These are phyloP conservation scores for Laupala kohalensis DNA, from an alignment of 1,140 invertebrate genomes.

Conservation along the genomic window DNA sequence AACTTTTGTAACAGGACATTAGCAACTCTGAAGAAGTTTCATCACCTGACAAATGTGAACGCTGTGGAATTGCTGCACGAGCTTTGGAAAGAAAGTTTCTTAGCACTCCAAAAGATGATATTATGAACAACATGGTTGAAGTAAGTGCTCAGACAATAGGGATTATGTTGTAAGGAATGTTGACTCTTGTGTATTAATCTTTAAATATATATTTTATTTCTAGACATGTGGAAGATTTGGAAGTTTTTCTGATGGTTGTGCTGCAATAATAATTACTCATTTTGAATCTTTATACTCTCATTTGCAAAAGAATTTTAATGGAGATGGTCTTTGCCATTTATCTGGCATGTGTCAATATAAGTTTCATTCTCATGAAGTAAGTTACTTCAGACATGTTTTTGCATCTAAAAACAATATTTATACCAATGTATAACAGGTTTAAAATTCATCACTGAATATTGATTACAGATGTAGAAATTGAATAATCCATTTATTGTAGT, in stretches of 20 bases:
- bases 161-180: neutral
- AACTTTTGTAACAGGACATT: too few relatives aligned
- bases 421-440: too few relatives aligned
- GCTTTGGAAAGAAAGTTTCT: conserved; percentile 30
- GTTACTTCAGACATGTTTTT: too few relatives aligned
- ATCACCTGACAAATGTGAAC: conserved; percentile 24
- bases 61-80: conserved; percentile 27
- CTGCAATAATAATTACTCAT: conserved; percentile 52
- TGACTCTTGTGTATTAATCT: neutral
- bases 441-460: too few relatives aligned
- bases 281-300: conserved; percentile 51
- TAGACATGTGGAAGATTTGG: conserved; percentile 51
- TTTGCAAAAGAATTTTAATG: conserved; percentile 44
- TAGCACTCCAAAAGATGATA: conserved; percentile 18
- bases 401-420: too few relatives aligned
- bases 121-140: conserved; percentile 40
- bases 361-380: conserved; percentile 43
- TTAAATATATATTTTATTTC: conserved; percentile 10
- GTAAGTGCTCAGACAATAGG: conserved; percentile 21
- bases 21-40: conserved; percentile 2
- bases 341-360: conserved; percentile 51
- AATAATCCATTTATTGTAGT: too few relatives aligned
- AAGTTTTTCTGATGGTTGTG: conserved; percentile 64
- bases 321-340: conserved; percentile 54
- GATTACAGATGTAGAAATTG: too few relatives aligned